A percentile compares a stretch with the other conserved stretches of the same genome.
Conservation (phyloP, 2,888 invertebrate genomes). For the Vanessa cardui region DNA sequence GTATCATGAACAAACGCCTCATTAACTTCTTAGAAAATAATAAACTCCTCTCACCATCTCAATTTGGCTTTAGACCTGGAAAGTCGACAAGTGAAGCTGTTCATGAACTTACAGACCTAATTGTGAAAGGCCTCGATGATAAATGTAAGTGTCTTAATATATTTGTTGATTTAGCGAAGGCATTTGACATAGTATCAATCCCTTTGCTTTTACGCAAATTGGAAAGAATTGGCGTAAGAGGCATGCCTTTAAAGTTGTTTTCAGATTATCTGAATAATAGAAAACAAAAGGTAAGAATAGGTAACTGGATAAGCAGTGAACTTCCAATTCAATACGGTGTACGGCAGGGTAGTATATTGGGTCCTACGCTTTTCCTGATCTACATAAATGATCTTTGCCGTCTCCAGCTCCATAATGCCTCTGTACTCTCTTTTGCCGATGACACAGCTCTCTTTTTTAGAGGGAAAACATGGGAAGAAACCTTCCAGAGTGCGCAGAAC, state of each 20-base stretch:
- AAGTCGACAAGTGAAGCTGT: neutral
- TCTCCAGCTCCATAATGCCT: neutral
- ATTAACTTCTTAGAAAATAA: too few species aligned
- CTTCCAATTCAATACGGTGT: conserved; percentile 1
- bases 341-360: neutral
- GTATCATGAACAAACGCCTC: too few species aligned
- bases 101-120: neutral
- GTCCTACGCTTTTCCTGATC: neutral
- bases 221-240: neutral
- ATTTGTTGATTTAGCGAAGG: neutral
- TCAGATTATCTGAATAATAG: neutral
- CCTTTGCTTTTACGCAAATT: neutral
- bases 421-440: neutral
- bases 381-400: conserved; percentile 1
- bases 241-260: neutral
- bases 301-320: neutral
- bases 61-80: neutral
- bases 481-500: neutral
- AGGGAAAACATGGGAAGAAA: neutral
- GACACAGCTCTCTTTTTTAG: neutral
- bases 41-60: neutral
- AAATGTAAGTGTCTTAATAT: neutral
- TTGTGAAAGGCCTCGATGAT: neutral
- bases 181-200: neutral
- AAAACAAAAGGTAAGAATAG: neutral